Evolutionary conservation across 2,888 invertebrate genomes (phyloP).

Genomic region (Achlya flavicornis): DNA sequence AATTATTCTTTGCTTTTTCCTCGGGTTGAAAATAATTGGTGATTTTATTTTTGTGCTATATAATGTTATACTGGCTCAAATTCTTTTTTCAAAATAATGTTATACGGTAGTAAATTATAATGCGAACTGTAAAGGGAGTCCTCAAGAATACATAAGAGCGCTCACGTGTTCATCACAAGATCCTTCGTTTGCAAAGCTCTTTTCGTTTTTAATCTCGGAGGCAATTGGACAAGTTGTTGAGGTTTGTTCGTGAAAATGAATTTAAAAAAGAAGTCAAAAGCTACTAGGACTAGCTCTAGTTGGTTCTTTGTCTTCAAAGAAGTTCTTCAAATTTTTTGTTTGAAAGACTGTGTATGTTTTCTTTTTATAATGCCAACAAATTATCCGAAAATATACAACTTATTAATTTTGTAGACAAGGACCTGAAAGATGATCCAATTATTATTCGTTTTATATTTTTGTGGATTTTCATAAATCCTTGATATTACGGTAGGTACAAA

Average conservation of each 20-base stretch:
- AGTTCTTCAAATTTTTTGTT: neutral
- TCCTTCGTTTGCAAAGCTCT: neutral
- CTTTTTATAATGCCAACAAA: too few relatives aligned
- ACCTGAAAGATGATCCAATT: too few relatives aligned
- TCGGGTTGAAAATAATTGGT: neutral
- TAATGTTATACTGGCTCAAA: neutral
- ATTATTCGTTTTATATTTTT: neutral
- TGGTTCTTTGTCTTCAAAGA: neutral
- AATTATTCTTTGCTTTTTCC: neutral
- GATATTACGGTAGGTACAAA: neutral
- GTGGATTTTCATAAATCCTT: neutral
- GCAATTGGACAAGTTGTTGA: slow-evolving; percentile 6
- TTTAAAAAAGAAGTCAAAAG: neutral
- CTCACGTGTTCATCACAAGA: slow-evolving; percentile 1
- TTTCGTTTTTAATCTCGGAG: slow-evolving; percentile 5
- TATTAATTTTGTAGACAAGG: too few relatives aligned
- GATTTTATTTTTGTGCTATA: too few relatives aligned
- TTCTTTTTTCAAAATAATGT: neutral
- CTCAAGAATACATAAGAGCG: slow-evolving; percentile 2
- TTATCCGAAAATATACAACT: too few relatives aligned
- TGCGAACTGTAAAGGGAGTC: neutral
- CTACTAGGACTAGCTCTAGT: neutral
- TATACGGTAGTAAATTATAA: neutral
- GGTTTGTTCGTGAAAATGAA: slow-evolving; percentile 3
- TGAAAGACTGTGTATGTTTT: too few relatives aligned